Base-by-base conservation (phyloP, 2,797 vertebrate species). In the Emys orbicularis region DNA sequence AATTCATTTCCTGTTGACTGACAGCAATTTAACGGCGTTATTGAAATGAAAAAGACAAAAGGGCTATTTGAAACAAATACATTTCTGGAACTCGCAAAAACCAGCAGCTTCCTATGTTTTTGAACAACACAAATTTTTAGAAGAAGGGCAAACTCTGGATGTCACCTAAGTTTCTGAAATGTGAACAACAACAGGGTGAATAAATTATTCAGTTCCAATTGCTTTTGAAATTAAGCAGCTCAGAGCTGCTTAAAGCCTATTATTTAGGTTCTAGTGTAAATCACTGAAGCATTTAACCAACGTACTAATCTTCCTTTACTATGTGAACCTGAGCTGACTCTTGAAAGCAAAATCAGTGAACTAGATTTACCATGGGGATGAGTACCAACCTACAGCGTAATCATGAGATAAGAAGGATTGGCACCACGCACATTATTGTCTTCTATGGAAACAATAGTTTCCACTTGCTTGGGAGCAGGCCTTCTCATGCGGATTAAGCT, bases 341-440 rank as follows among this genome's bases (percentile, higher is more conserved):
- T 87, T 96, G 96, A 96, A 97, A 97, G 94, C 68, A 97, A 97
- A 98, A 96, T 94, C 97, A 95, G 84, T 96, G 53, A 80, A 92
- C 95, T 16, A 97, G 96, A 94, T 97, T 97, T 97, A 95, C 90
- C 91, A 92, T 2, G 52, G 91, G 93, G 90, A 94, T 82, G 50
- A 0, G 1, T 92, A 92, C 84, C 97, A 83, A 86, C 87, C 94
- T 90, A 77, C 34, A 57, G 84, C 50, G 50, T 91, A 87, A 96
- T 94, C 79, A 44, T 41, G 56, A 97, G 92, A 96, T 95, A 90
- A 96, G 91, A 65, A 72, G 85, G 92, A 93, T 76, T 91, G 91
- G 87, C 92, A 84, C 52, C 21, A 53, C 80, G 12, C 16, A 47
- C 5, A 2, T 80, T 93, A 83, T 95, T 86, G 74, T 93, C 90